Evolutionary conservation across 2,113 vertebrate genomes (phyloP), one percentile per base, ranked within the genome.

Genomic region (Trematomus loennbergii): DNA sequence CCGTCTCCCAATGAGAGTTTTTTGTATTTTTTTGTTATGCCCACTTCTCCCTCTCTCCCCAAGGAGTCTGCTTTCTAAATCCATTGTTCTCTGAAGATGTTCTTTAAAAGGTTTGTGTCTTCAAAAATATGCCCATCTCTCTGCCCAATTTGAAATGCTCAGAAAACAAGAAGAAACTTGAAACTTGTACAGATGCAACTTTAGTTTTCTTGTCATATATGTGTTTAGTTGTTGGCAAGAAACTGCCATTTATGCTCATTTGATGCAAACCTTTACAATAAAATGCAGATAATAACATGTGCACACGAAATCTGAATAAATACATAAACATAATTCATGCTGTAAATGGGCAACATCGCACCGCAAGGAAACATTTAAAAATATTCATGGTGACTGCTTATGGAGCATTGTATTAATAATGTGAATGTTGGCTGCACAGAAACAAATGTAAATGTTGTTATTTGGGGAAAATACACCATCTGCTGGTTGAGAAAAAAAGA

Each of bases 41-140:
- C 15, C 29, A 36, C 20, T 16, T 58, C 16, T 12, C 17, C 33
- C 13, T 50, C 50, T 29, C 22, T 48, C n/a, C n/a, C 16, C 13
- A 45, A 71, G 54, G 49, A 79, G 53, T 59, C 72, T 52, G 22
- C 17, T 73, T 67, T 62, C 69, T 43, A 12, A 57, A 50, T 25
- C 16, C 54, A 66, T 74, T 9, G 4, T 13, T 77, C 36, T 65
- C 36, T 36, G 1, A 48, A 79, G 29, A 64, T 16, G 1, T 43
- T 73, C 12, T 76, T 43, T 1, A 46, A 70, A 64, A 69, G 12
- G 8, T 49, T 46, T 8, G 1, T 57, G 9, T 25, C 9, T 66
- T 17, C 7, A 16, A 15, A 29, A 61, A 4, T 11, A 45, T 36
- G 9, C 20, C 13, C 40, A 16, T 43, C 77, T 29, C 77, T 11